Conservation (phyloP, 2,888 invertebrate species). For the Automeris io region DNA sequence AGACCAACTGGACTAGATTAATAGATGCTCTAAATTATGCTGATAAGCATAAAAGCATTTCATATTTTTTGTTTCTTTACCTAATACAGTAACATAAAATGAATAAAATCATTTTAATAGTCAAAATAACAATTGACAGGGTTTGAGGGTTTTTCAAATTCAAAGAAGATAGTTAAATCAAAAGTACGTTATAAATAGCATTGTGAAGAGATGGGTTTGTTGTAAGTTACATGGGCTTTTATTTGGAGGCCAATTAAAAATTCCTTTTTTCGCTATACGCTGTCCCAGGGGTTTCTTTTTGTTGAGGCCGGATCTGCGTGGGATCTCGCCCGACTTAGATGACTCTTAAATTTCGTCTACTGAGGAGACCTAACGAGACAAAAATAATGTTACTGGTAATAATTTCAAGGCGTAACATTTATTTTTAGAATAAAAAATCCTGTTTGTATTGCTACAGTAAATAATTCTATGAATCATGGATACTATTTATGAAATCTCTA, state of each 20-base stretch:
- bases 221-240: constrained; percentile 46
- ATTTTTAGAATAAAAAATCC: constrained; percentile 1
- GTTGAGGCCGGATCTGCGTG: constrained; percentile 53
- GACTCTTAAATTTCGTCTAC: constrained; percentile 61
- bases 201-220: constrained; percentile 36
- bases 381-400: constrained; percentile 18
- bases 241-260: constrained; percentile 68
- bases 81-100: constrained; percentile 27
- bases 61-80: constrained; percentile 25
- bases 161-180: constrained; percentile 27
- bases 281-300: constrained; percentile 50
- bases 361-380: constrained; percentile 54
- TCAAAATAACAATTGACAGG: too few relatives aligned
- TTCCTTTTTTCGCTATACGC: constrained; percentile 47
- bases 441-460: background rate
- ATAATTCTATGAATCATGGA: too few relatives aligned
- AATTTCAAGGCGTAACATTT: too few relatives aligned
- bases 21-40: too few relatives aligned
- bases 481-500: too few relatives aligned
- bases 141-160: too few relatives aligned
- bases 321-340: constrained; percentile 37
- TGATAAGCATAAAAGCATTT: background rate
- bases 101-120: too few relatives aligned
- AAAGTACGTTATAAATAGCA: constrained; percentile 29
- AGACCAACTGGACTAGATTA: too few relatives aligned